Conservation (phyloP, 2,797 vertebrate species). For the Mormyrops boulengeri region DNA sequence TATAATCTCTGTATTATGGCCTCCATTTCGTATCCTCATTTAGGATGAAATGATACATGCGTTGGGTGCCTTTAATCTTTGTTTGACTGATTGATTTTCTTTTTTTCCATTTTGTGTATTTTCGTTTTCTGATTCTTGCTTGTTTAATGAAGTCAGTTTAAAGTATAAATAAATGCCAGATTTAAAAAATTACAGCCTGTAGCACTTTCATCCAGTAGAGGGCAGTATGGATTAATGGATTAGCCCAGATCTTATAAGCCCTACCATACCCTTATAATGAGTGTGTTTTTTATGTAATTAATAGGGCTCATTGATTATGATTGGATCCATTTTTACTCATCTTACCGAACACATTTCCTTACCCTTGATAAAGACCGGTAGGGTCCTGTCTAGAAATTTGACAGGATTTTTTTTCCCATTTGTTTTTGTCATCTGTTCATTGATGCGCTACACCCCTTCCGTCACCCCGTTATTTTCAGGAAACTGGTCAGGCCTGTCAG, state of each 20-base stretch:
- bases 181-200: not conserved
- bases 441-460: not conserved
- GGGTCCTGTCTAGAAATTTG: not conserved
- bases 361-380: not conserved
- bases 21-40: not conserved
- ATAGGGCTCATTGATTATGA: not conserved
- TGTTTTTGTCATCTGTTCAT: not conserved
- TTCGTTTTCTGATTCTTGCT: not conserved
- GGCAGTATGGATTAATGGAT: not conserved
- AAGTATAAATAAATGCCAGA: not conserved
- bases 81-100: not conserved
- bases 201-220: not conserved
- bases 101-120: not conserved
- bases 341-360: not conserved
- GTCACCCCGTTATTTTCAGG: not conserved
- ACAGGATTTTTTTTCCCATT: not conserved
- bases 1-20: not conserved
- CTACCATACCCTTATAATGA: not conserved
- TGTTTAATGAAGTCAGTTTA: not conserved
- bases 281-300: not conserved
- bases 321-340: not conserved
- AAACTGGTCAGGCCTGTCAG: not conserved
- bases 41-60: not conserved
- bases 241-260: not conserved
- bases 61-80: not conserved